Conservation (phyloP, 1,140 invertebrate genomes). For the Pteromalus puparum region DNA sequence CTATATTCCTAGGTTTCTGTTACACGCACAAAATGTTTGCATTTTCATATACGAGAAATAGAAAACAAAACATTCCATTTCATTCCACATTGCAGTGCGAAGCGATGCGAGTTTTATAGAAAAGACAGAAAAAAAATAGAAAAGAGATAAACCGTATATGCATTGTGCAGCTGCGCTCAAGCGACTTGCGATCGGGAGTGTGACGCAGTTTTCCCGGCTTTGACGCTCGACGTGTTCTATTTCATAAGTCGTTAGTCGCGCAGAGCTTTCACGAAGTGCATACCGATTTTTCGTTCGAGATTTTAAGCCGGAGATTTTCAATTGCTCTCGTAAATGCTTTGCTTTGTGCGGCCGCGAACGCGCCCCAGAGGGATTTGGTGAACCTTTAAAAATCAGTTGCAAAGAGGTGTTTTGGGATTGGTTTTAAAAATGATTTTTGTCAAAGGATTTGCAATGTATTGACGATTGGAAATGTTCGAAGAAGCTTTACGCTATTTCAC, state of each 20-base stretch:
- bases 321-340: background rate
- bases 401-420: no score
- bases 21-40: background rate
- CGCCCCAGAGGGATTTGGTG: no score
- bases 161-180: background rate
- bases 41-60: background rate
- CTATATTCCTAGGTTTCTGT: no score
- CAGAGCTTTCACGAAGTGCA: background rate
- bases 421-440: no score
- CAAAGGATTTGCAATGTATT: no score
- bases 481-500: no score
- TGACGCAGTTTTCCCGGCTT: slow-evolving; percentile 10
- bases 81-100: background rate
- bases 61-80: background rate
- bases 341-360: no score
- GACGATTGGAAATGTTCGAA: no score
- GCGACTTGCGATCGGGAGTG: background rate
- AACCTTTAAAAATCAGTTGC: no score
- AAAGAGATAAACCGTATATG: background rate
- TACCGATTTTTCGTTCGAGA: background rate
- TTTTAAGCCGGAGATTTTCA: background rate
- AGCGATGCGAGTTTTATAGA: background rate
- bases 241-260: background rate
- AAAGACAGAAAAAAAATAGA: background rate
- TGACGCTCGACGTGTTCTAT: background rate